Evolutionary conservation across 2,888 invertebrate genomes (phyloP).

Genomic region (Lysandra bellargus): DNA sequence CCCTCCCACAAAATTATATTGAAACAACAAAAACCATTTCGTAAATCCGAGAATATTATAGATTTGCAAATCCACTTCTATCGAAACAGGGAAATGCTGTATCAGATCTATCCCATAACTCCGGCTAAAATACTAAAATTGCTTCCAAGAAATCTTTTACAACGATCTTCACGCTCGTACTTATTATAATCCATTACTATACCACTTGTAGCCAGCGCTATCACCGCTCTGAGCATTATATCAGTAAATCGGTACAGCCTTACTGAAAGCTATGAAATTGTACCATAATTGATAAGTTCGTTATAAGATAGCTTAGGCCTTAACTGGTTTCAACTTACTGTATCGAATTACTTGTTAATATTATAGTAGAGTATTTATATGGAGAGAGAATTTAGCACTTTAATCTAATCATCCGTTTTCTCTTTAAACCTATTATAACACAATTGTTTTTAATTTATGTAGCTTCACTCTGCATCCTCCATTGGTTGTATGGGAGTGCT

Average conservation of each 20-base stretch:
- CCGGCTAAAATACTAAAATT: constrained; percentile 76
- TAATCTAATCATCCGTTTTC: background rate
- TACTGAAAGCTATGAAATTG: constrained; percentile 39
- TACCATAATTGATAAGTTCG: constrained; percentile 39
- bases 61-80: constrained; percentile 51
- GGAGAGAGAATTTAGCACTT: background rate
- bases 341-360: constrained; percentile 10
- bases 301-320: constrained; percentile 25
- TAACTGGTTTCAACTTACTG: constrained; percentile 10
- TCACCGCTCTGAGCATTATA: constrained; percentile 54
- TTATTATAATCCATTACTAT: constrained; percentile 78
- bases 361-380: background rate
- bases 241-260: constrained; percentile 46
- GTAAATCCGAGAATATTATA: constrained; percentile 38
- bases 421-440: background rate
- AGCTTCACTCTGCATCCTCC: no score
- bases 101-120: constrained; percentile 77
- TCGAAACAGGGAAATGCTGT: constrained; percentile 69
- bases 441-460: no score
- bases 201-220: constrained; percentile 71
- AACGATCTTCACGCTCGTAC: constrained; percentile 76
- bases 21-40: constrained; percentile 23
- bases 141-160: constrained; percentile 73
- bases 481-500: no score
- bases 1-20: constrained; percentile 28